Evolutionary conservation across 2,113 vertebrate species (phyloP).

Genomic region (Hoplias malabaricus): DNA sequence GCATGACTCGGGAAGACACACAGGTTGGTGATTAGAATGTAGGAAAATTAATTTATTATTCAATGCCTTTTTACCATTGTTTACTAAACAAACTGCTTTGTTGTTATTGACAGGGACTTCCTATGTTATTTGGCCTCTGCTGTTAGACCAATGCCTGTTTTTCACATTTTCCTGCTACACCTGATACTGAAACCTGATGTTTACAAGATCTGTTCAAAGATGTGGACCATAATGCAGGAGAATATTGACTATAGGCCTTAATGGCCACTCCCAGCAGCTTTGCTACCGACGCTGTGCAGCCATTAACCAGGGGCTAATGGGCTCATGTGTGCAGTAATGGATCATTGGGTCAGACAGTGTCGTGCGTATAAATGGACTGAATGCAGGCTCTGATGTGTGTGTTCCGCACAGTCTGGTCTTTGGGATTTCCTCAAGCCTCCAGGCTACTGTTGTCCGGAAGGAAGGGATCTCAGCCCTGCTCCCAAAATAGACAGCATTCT

Average conservation of each 20-base stretch:
- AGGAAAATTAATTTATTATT: too few relatives aligned
- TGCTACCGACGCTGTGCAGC: slow-evolving; percentile 34
- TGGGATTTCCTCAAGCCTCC: slow-evolving; percentile 66
- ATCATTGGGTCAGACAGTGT: slow-evolving; percentile 46
- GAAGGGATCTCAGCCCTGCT: slow-evolving; percentile 62
- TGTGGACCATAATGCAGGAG: slow-evolving; percentile 38
- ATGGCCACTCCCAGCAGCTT: slow-evolving; percentile 37
- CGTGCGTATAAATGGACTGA: slow-evolving; percentile 34
- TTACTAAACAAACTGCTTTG: too few relatives aligned
- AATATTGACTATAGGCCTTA: slow-evolving; percentile 47
- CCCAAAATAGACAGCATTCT: slow-evolving; percentile 75
- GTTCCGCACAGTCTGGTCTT: slow-evolving; percentile 58
- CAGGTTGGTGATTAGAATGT: too few relatives aligned
- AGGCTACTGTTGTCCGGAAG: slow-evolving; percentile 64
- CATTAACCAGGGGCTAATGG: slow-evolving; percentile 51
- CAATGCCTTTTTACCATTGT: too few relatives aligned
- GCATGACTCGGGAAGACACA: too few relatives aligned
- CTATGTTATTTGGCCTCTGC: too few relatives aligned
- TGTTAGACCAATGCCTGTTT: slow-evolving; percentile 7
- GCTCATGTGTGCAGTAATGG: slow-evolving; percentile 51
- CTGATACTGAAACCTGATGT: slow-evolving; percentile 1
- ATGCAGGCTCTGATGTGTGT: slow-evolving; percentile 21
- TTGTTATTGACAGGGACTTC: too few relatives aligned
- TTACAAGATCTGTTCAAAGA: slow-evolving; percentile 33
- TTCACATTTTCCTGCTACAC: neutral